phyloP scores from a whole-genome alignment of 2,888 invertebrate genomes.

The Ypsolopha scabrella region DNA sequence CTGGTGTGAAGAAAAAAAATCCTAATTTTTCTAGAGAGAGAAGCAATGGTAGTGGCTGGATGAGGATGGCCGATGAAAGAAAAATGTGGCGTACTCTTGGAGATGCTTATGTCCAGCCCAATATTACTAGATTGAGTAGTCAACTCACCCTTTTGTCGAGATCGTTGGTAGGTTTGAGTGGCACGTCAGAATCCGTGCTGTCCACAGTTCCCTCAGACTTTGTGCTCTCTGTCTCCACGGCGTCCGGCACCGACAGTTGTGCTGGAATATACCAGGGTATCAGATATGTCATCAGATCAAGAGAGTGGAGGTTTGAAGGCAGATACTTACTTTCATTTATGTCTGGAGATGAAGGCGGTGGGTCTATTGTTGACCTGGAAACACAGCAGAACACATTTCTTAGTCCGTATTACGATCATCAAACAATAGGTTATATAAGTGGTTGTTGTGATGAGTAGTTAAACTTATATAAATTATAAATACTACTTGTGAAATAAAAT shows the following conservation, averaged over 20 bases:
- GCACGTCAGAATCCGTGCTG: conserved; percentile 77
- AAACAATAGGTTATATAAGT: too few relatives aligned
- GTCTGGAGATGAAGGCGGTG: conserved; percentile 31
- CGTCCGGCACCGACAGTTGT: conserved; percentile 34
- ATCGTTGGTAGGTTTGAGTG: conserved; percentile 73
- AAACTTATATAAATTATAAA: too few relatives aligned
- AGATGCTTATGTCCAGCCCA: not conserved
- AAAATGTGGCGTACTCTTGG: too few relatives aligned
- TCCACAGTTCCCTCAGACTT: conserved; percentile 70
- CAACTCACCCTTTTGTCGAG: conserved; percentile 69
- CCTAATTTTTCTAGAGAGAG: too few relatives aligned
- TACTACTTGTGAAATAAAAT: too few relatives aligned
- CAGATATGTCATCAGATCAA: too few relatives aligned
- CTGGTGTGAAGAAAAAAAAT: too few relatives aligned
- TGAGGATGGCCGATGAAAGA: too few relatives aligned
- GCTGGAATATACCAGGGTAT: not conserved
- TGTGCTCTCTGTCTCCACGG: conserved; percentile 66
- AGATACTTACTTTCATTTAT: conserved; percentile 35
- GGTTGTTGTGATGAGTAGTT: too few relatives aligned
- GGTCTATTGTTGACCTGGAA: conserved; percentile 32
- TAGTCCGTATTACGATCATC: not conserved
- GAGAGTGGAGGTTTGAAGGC: not conserved
- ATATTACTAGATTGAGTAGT: not conserved
- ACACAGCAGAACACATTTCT: conserved; percentile 7
- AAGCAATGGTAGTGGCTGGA: too few relatives aligned